Evolutionary conservation across 2,113 vertebrate genomes (phyloP), one percentile per base, ranked within the genome.

Genomic region (Bathybates hornii): DNA sequence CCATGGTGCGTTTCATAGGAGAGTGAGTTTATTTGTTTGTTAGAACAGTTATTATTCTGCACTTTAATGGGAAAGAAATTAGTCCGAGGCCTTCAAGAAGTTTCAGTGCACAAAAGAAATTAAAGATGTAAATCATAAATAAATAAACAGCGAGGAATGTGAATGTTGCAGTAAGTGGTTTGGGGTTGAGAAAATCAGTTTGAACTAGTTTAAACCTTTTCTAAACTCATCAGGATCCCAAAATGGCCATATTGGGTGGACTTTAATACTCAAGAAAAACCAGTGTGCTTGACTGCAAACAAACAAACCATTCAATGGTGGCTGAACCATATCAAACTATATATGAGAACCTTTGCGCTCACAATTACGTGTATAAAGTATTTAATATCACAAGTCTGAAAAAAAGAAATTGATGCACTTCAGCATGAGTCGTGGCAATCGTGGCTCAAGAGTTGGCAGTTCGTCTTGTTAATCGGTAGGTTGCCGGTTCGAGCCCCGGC

Each of bases 11-110:
- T 59, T 78, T 87, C 10, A 21, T 19, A 5, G 11, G 12, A 80
- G 76, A 73, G 71, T 50, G 80, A 32, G 63, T 50, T 36, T 53
- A 6, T 85, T 45, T 56, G 36, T 91, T 80, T 59, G 16, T 57
- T 68, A 45, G 19, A 90, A 8, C 29, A 27, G 29, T 27, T 27
- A 85, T 83, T 89, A 50, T 88, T 92, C 90, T 92, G 59, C 78
- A 84, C 66, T 89, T 84, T 91, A 87, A 95, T 93, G 61, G 81
- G 56, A 92, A 84, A 89, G 27, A 91, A 91, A 91, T 91, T 83
- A 90, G 82, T 85, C 89, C 53, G 61, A 81, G 79, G 87, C 66
- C 53, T 80, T 56, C n/a, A 8, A 38, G 36, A 83, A 84, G 57
- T 87, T 91, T 78, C 68, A 85, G 45, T 1, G 27, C 63, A 34